phyloP scores from a whole-genome alignment of 2,888 invertebrate genomes.

The Andrena dorsata region DNA sequence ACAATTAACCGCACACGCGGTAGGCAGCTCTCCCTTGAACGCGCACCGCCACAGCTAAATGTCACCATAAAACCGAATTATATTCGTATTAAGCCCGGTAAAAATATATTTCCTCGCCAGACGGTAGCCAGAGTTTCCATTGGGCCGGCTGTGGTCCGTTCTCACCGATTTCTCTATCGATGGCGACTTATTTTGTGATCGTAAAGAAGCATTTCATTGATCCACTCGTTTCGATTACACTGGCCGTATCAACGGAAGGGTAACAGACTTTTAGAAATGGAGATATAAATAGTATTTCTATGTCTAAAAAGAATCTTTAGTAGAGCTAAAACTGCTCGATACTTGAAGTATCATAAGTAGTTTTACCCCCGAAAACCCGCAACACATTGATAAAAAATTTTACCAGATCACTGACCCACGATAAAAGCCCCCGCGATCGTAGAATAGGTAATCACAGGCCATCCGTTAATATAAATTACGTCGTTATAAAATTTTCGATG shows the following conservation, averaged over 20 bases:
- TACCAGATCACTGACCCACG: neutral
- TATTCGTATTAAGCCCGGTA: conserved; percentile 70
- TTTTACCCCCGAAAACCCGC: neutral
- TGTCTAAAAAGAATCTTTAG: too few relatives aligned
- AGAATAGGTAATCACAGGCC: neutral
- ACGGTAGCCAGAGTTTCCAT: conserved; percentile 34
- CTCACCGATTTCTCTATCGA: conserved; percentile 31
- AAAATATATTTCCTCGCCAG: conserved; percentile 60
- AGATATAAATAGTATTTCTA: too few relatives aligned
- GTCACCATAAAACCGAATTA: conserved; percentile 76
- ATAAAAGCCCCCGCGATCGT: neutral
- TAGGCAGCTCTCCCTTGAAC: conserved; percentile 52
- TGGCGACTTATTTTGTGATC: neutral
- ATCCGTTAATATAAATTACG: conserved; percentile 8
- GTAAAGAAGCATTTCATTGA: too few relatives aligned
- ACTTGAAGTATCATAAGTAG: too few relatives aligned
- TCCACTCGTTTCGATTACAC: too few relatives aligned
- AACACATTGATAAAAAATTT: neutral
- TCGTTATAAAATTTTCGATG: conserved; percentile 5
- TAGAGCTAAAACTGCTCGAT: too few relatives aligned
- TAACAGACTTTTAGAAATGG: too few relatives aligned
- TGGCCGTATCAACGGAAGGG: too few relatives aligned
- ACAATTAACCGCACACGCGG: conserved; percentile 74
- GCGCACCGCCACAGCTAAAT: conserved; percentile 62
- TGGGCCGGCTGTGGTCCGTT: conserved; percentile 15